A percentile compares a stretch with the other conserved stretches of the same genome.
phyloP scores from a whole-genome alignment of 1,140 invertebrate species.

The Orchestia grillus region DNA sequence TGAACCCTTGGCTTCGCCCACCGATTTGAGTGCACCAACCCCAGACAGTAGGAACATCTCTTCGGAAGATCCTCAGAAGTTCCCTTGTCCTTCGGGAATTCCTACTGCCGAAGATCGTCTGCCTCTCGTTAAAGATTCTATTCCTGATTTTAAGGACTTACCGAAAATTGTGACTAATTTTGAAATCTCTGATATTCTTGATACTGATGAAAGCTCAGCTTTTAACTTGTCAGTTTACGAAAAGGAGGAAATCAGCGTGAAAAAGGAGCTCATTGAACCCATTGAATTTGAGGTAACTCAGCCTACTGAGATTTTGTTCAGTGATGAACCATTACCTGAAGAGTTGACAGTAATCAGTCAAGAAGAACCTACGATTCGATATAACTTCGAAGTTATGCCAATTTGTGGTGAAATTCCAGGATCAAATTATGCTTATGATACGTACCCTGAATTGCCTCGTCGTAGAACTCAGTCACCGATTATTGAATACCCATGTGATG shows the following conservation, averaged over 20 bases:
- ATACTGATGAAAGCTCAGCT: neutral
- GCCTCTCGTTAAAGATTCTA: neutral
- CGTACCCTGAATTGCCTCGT: neutral
- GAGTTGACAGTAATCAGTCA: neutral
- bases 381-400: neutral
- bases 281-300: neutral
- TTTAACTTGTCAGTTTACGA: neutral
- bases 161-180: neutral
- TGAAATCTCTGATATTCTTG: neutral
- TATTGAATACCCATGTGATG: neutral
- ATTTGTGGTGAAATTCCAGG: neutral
- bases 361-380: neutral
- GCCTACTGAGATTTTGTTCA: neutral
- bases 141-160: neutral
- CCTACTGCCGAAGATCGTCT: neutral
- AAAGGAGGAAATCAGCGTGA: neutral
- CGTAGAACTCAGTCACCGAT: neutral
- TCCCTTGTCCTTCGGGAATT: neutral
- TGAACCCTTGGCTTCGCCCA: neutral
- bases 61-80: neutral
- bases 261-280: constrained; percentile 3
- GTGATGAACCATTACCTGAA: neutral
- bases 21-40: neutral
- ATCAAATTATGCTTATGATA: neutral
- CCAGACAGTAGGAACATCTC: neutral